Evolutionary conservation across 2,888 invertebrate genomes (phyloP).

Genomic region (Neoascia interrupta): DNA sequence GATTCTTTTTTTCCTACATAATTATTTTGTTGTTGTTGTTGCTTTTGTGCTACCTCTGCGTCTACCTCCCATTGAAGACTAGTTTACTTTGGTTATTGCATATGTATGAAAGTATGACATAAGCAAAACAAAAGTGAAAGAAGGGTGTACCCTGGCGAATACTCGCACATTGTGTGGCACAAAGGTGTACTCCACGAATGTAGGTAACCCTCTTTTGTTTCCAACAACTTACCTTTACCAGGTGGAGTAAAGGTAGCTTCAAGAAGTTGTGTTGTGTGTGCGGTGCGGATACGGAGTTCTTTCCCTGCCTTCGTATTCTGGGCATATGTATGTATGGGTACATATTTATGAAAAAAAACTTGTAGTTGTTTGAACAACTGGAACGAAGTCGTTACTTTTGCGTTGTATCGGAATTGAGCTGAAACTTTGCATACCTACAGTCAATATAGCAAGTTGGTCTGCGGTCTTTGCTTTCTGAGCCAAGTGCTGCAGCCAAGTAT

Average conservation of each 20-base stretch:
- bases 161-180: slow-evolving; percentile 19
- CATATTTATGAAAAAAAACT: not conserved
- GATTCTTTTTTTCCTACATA: slow-evolving; percentile 64
- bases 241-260: slow-evolving; percentile 19
- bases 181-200: too few relatives aligned
- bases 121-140: slow-evolving; percentile 62
- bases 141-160: slow-evolving; percentile 42
- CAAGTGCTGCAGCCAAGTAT: slow-evolving; percentile 16
- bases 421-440: slow-evolving; percentile 33
- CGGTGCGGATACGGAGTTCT: slow-evolving; percentile 4
- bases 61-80: slow-evolving; percentile 63
- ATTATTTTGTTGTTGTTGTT: slow-evolving; percentile 44
- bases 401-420: slow-evolving; percentile 19
- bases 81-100: slow-evolving; percentile 48
- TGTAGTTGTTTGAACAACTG: slow-evolving; percentile 27
- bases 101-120: slow-evolving; percentile 64
- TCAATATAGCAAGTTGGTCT: not conserved
- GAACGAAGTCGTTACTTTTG: slow-evolving; percentile 33
- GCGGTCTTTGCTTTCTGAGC: not conserved
- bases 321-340: not conserved
- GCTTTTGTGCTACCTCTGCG: slow-evolving; percentile 57
- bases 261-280: slow-evolving; percentile 16
- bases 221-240: too few relatives aligned
- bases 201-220: slow-evolving; percentile 42
- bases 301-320: slow-evolving; percentile 9